Evolutionary conservation across 2,888 invertebrate species (phyloP).

Genomic region (Galerucella nymphaeae): DNA sequence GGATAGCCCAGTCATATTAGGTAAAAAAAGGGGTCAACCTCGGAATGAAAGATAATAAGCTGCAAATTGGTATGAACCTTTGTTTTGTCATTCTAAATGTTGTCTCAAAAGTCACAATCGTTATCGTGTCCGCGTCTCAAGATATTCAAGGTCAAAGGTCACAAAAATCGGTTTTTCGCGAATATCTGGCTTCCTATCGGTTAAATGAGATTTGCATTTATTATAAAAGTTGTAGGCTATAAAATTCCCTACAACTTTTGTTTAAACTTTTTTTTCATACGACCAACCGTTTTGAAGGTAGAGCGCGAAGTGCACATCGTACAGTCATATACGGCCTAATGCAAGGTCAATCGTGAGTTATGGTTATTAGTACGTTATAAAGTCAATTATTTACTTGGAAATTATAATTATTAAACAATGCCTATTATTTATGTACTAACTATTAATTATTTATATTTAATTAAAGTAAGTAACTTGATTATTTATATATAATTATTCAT

Average conservation of each 20-base stretch:
- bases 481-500: not conserved
- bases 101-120: no score
- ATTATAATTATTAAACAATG: conserved; percentile 2
- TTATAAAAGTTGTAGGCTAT: conserved; percentile 34
- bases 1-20: no score
- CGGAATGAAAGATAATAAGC: conserved; percentile 34
- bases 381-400: not conserved
- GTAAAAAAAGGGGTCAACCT: not conserved
- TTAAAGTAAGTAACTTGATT: not conserved
- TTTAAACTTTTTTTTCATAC: not conserved
- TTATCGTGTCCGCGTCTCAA: no score
- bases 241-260: conserved; percentile 25
- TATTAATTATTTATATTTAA: not conserved
- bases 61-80: conserved; percentile 25
- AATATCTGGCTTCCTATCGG: conserved; percentile 4
- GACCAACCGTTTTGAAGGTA: conserved; percentile 12
- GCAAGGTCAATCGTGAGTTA: not conserved
- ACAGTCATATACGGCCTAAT: not conserved
- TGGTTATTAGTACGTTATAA: not conserved
- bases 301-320: not conserved
- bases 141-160: conserved; percentile 29
- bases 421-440: conserved; percentile 3
- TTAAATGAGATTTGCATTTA: conserved; percentile 19
- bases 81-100: no score
- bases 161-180: no score